phyloP scores from a whole-genome alignment of 2,113 vertebrate genomes.

The Typhlomys cinereus region DNA sequence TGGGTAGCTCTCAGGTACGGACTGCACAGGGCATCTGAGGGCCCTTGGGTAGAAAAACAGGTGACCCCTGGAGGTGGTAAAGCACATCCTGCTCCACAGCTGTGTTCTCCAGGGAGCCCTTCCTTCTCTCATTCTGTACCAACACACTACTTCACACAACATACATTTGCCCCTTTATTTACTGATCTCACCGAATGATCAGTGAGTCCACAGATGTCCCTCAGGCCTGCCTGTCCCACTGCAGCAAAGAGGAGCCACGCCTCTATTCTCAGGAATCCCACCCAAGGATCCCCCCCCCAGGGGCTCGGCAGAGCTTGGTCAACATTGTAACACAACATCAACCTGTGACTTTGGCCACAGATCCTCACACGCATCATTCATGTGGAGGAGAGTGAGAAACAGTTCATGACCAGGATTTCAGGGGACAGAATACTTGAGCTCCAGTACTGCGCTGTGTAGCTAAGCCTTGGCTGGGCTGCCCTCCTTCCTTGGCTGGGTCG shows the following conservation, averaged over 20 bases:
- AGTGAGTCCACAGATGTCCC: background rate
- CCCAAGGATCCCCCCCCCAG: too few species aligned
- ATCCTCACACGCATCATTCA: background rate
- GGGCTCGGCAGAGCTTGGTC: too few species aligned
- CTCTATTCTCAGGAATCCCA: too few species aligned
- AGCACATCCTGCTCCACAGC: accelerated
- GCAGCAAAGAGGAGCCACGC: background rate
- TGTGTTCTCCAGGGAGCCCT: accelerated
- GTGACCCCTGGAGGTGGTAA: accelerated
- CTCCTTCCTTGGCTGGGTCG: background rate
- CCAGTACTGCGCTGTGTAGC: background rate
- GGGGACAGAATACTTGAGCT: too few species aligned
- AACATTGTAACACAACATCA: too few species aligned
- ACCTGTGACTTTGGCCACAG: background rate
- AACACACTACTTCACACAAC: background rate
- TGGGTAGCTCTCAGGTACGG: background rate
- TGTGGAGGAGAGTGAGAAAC: background rate
- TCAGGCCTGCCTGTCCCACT: background rate
- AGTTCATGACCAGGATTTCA: background rate
- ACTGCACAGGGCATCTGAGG: accelerated
- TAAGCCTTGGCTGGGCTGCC: background rate
- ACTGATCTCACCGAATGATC: background rate
- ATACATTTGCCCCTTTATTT: background rate
- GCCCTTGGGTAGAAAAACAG: background rate
- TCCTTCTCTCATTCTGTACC: accelerated